phyloP scores from a whole-genome alignment of 1,140 invertebrate species.

The Solenopsis fugax region DNA sequence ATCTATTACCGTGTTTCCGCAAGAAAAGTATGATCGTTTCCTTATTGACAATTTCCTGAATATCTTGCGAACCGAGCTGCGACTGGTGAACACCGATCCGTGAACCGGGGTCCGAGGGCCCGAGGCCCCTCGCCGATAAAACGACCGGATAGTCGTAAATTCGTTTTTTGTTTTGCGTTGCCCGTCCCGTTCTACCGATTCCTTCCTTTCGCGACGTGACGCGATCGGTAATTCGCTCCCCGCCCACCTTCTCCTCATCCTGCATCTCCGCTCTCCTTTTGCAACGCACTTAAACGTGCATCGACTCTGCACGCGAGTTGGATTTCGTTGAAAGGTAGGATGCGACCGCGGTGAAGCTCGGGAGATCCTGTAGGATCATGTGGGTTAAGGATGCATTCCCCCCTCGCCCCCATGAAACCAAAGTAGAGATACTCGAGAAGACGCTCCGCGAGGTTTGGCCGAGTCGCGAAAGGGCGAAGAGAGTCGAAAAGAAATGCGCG shows the following conservation, averaged over 20 bases:
- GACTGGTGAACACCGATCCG: not conserved
- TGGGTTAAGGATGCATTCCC: constrained; percentile 14
- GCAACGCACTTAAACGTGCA: constrained; percentile 67
- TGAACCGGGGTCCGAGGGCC: not conserved
- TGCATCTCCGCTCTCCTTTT: constrained; percentile 3
- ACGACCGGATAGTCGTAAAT: constrained; percentile 74
- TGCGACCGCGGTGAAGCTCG: not conserved
- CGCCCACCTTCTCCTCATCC: not conserved
- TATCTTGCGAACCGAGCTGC: not conserved
- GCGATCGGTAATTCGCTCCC: constrained; percentile 70
- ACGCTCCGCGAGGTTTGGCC: constrained; percentile 13
- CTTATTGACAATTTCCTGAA: constrained; percentile 40
- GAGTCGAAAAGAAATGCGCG: constrained; percentile 17
- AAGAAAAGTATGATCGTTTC: not conserved
- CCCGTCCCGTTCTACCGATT: constrained; percentile 51
- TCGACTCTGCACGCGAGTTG: constrained; percentile 69
- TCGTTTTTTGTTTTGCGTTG: constrained; percentile 61
- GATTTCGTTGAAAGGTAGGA: constrained; percentile 54
- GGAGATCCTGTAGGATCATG: constrained; percentile 2
- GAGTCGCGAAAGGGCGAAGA: not conserved
- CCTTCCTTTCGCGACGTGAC: constrained; percentile 62
- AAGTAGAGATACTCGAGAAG: constrained; percentile 57
- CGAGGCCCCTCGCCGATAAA: constrained; percentile 58
- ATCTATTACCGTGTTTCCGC: not conserved
- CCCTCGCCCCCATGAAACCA: constrained; percentile 47